Base-by-base conservation (phyloP, 1,140 invertebrate genomes). In the Ostrea edulis region DNA sequence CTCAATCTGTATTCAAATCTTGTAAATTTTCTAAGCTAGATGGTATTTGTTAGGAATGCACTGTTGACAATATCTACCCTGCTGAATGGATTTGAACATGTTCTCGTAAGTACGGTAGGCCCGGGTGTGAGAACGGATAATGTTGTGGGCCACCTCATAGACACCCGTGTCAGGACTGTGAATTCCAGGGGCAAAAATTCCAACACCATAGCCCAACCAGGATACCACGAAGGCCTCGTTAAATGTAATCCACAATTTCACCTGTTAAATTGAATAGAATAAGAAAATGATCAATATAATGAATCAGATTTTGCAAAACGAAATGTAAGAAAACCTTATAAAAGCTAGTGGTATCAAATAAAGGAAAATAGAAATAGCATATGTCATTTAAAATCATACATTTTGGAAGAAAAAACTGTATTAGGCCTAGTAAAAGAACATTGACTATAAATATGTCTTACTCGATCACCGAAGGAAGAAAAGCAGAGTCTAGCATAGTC, bases 191-290 rank as follows among this genome's bases (percentile, higher is more conserved):
- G 94, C 94, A 44, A 92, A 89, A 2, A 89, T 85, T 17, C 92
- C 94, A 22, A 86, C 84, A 20, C 93, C 94, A 86, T 95, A 94
- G 11, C 94, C 95, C 20, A 93, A 85, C 89, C 90, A 92, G 9
- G 92, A 89, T 2, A 94, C 90, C 0, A 94, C 90, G 17, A 88
- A 93, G 0, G 95, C 93, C 84, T 96, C 95, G 86, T 96, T 96
- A 82, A 95, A 92, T n/a, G 95, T 95, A 14, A 95, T 93, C 95
- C 95, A 96, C 0, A 91, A 87, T 82, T 95, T 95, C 0, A 96
- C 95, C 91, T 95, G 44, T 9, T 29, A 22, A 77, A n/a, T 3
- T 17, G 71, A 29, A 25, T 77, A 8, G 12, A 35, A 44, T 8
- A 44, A n/a, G n/a, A n/a, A n/a, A n/a, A 8, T 54, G 51, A 51